Conservation (phyloP, 2,113 vertebrate species). For the Hemiprocne comata region DNA sequence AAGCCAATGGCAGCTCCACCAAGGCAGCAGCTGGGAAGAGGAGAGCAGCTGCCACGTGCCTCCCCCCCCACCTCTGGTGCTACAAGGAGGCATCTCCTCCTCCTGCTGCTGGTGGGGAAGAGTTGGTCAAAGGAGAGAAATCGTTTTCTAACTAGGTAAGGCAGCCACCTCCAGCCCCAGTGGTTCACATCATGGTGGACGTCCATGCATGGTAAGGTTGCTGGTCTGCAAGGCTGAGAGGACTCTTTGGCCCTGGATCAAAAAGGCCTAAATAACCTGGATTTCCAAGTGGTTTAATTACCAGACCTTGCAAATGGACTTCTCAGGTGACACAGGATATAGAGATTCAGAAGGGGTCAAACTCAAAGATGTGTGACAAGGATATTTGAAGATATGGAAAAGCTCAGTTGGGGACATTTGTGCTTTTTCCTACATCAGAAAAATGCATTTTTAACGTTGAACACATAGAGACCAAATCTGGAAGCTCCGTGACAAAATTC, state of each 20-base stretch:
- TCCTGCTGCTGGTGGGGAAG: neutral
- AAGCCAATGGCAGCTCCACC: neutral
- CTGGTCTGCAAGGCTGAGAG: neutral
- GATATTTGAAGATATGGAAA: neutral
- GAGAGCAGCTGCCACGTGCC: neutral
- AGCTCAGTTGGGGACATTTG: neutral
- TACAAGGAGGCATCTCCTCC: neutral
- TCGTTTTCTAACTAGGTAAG: neutral
- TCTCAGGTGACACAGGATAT: neutral
- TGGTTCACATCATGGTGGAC: accelerated
- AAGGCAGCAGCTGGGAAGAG: neutral
- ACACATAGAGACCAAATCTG: neutral
- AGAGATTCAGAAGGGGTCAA: neutral
- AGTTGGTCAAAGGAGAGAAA: neutral
- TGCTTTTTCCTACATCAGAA: neutral
- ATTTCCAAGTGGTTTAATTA: neutral
- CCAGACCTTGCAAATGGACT: neutral
- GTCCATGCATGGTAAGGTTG: accelerated
- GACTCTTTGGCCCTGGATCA: neutral
- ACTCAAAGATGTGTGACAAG: neutral
- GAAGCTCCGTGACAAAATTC: neutral
- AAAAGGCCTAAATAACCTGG: neutral
- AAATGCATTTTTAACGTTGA: neutral
- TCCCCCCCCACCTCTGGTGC: neutral
- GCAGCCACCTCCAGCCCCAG: neutral